phyloP scores from a whole-genome alignment of 2,113 vertebrate genomes.

The Oxyruncus cristatus region DNA sequence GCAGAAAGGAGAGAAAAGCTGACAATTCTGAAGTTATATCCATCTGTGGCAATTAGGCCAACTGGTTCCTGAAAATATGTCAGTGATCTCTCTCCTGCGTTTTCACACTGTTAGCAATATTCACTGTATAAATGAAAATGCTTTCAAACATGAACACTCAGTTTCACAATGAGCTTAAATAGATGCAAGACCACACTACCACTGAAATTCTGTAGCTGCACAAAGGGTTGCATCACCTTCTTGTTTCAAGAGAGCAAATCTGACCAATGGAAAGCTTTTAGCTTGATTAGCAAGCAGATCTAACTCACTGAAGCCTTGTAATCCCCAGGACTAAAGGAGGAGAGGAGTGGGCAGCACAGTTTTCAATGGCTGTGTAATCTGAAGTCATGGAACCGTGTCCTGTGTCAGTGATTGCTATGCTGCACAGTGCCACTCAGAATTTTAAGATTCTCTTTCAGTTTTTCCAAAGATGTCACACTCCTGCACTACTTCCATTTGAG shows the following conservation, averaged over 20 bases:
- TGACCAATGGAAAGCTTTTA: not conserved
- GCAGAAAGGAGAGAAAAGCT: not conserved
- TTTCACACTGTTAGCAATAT: not conserved
- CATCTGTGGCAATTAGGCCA: not conserved
- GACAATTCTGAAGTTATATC: not conserved
- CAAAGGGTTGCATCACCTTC: not conserved
- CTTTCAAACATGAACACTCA: not conserved
- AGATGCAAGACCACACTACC: not conserved
- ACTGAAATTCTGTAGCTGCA: not conserved
- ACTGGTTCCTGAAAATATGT: not conserved
- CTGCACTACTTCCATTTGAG: not conserved
- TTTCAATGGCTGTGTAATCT: not conserved
- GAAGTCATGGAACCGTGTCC: not conserved
- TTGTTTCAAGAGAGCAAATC: not conserved
- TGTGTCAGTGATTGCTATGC: not conserved
- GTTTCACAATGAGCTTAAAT: not conserved
- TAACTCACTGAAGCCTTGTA: slow-evolving; percentile 1
- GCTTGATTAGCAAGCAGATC: not conserved
- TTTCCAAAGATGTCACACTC: not conserved
- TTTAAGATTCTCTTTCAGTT: not conserved
- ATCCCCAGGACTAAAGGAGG: not conserved
- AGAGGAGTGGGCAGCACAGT: not conserved
- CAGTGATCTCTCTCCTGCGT: not conserved
- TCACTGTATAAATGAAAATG: not conserved
- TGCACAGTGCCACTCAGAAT: not conserved